phyloP scores from a whole-genome alignment of 1,140 invertebrate species.

The Trachymyrmex cornetzi region DNA sequence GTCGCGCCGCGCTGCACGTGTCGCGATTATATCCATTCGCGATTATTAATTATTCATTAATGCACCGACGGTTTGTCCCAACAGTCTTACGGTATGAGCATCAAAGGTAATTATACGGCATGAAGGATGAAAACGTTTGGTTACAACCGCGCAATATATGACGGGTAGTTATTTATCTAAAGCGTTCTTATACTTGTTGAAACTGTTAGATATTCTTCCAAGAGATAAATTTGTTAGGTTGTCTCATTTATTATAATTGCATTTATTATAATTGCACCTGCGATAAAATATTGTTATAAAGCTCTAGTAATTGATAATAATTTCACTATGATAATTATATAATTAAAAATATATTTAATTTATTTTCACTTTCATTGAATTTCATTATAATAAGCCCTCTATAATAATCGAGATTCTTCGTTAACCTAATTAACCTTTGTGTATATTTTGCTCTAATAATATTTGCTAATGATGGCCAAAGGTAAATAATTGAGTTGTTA shows the following conservation, averaged over 20 bases:
- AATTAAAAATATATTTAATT: neutral
- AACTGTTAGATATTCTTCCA: neutral
- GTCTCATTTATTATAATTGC: neutral
- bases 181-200: neutral
- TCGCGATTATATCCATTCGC: slow-evolving; percentile 20
- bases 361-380: neutral
- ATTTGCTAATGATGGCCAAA: neutral
- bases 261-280: neutral
- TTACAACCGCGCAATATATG: slow-evolving; percentile 8
- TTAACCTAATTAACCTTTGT: slow-evolving; percentile 4
- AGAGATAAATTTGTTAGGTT: neutral
- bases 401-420: neutral
- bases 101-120: slow-evolving; percentile 29
- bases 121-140: slow-evolving; percentile 38
- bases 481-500: neutral
- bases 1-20: slow-evolving; percentile 25
- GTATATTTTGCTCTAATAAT: neutral
- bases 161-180: neutral
- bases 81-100: slow-evolving; percentile 10
- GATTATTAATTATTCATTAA: slow-evolving; percentile 63
- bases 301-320: neutral
- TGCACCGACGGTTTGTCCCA: neutral
- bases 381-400: neutral
- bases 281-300: neutral
- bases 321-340: neutral